phyloP scores from a whole-genome alignment of 2,888 invertebrate genomes.

The Branchellion lobata region DNA sequence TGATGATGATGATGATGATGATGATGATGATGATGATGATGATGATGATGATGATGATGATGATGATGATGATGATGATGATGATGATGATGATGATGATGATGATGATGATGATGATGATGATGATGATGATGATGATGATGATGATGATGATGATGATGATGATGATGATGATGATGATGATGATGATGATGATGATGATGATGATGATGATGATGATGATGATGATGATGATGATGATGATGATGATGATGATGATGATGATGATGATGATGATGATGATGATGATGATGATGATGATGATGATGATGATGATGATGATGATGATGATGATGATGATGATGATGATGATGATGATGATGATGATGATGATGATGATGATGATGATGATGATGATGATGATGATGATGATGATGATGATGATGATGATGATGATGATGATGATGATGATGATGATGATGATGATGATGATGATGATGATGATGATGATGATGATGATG shows the following conservation, averaged over 20 bases:
- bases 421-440: neutral
- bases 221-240: neutral
- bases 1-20: neutral
- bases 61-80: too few relatives aligned
- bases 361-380: neutral
- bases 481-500: neutral
- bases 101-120: neutral
- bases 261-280: neutral
- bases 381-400: slow-evolving; percentile 3
- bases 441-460: slow-evolving; percentile 7
- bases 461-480: slow-evolving; percentile 10
- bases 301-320: neutral
- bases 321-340: neutral
- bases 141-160: neutral
- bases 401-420: neutral
- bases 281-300: neutral
- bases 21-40: too few relatives aligned
- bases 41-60: neutral
- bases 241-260: too few relatives aligned
- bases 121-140: neutral
- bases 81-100: neutral
- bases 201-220: too few relatives aligned
- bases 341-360: slow-evolving; percentile 8
- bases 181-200: neutral
- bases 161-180: too few relatives aligned